These are phyloP conservation scores for Muricea muricata DNA, from an alignment of 92 coral and sea anemone species.

Conservation along the genomic window DNA sequence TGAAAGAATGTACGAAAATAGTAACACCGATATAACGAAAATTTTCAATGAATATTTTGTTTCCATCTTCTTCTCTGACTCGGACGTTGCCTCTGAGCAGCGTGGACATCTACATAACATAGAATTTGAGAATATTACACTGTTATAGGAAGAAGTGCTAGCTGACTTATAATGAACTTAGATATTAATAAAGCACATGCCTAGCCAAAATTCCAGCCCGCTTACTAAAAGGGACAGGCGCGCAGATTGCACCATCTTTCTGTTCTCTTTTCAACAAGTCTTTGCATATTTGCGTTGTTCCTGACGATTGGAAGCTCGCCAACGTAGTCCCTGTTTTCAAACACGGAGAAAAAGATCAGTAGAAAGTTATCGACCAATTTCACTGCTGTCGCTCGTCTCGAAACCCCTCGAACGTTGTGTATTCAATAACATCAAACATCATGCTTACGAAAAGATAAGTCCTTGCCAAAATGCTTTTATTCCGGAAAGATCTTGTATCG, in stretches of 20 bases:
- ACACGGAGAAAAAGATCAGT: background rate
- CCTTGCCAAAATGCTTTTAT: too few relatives aligned
- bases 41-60: conserved; percentile 6
- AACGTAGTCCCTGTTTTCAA: conserved; percentile 7
- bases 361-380: too few relatives aligned
- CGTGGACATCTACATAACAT: background rate
- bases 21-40: background rate
- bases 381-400: too few relatives aligned
- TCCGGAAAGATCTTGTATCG: too few relatives aligned
- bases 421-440: background rate
- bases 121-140: background rate
- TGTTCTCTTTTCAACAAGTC: background rate
- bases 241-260: background rate
- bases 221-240: too few relatives aligned
- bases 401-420: too few relatives aligned
- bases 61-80: background rate
- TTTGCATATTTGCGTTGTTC: background rate
- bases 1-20: background rate
- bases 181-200: too few relatives aligned
- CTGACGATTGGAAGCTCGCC: background rate
- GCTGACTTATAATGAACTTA: background rate
- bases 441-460: background rate
- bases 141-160: background rate
- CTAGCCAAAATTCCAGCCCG: too few relatives aligned
- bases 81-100: background rate